Evolutionary conservation across 2,888 invertebrate genomes (phyloP), one percentile per base, ranked within the genome.

Genomic region (Apamea crenata): DNA sequence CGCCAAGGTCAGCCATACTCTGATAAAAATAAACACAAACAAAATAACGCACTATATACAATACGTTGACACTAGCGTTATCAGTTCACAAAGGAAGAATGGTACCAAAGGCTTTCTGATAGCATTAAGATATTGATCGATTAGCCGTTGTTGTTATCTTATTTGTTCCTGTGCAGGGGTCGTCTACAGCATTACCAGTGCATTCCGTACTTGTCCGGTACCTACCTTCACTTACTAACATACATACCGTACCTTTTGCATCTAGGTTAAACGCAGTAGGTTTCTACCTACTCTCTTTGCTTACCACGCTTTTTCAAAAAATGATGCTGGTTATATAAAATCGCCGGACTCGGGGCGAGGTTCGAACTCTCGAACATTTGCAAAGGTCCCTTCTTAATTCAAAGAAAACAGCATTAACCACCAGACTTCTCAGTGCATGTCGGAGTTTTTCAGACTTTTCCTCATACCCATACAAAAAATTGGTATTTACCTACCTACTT

Each of bases 11-110:
- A 86, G 56, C 47, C 63, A 72, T 67, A 50, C 67, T 71, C 74
- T 85, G 91, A 91, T 92, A 91, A 91, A 87, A 89, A 88, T 87
- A 88, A 86, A 91, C 79, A 91, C 87, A 90, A 89, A 89, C 84
- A 87, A 75, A 81, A 32, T 65, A 32, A 29, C 36, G 29, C 44
- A 78, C 32, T 67, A 50, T 67, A 76, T 66, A 85, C 71, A n/a
- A 18, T 71, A 59, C 47, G 56, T 66, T 75, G 47, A 40, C 63
- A 44, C 40, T 77, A 36, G 12, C 32, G 69, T 77, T 86, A 87
- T 87, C 86, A 82, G 53, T 81, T 47, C 32, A 71, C 72, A 78
- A 88, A 66, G n/a, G 61, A 69, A 53, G 36, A 65, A 14, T 66
- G 21, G 25, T 61, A 56, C 81, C 66, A 56, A n/a, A 73, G 56